These are phyloP conservation scores for Alosa alosa DNA, from an alignment of 2,113 vertebrate species.

Conservation along the genomic window DNA sequence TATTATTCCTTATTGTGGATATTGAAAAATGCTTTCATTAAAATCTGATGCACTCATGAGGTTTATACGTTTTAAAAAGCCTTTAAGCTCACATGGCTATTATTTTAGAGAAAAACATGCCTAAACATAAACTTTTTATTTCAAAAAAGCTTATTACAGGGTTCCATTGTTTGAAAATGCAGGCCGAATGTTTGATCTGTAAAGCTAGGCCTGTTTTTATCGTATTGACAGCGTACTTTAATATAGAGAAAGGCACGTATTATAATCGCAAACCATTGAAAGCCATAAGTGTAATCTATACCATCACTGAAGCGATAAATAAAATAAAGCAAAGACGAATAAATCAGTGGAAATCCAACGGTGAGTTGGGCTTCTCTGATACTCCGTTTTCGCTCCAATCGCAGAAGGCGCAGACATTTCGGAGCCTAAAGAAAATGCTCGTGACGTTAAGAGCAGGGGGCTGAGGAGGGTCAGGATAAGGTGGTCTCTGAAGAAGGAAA, in stretches of 20 bases:
- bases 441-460: slow-evolving; percentile 85
- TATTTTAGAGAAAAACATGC: too few species aligned
- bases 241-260: too few species aligned
- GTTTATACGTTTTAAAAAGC: too few species aligned
- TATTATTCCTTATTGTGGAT: background rate
- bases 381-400: slow-evolving; percentile 72
- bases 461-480: slow-evolving; percentile 69
- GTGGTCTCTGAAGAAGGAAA: slow-evolving; percentile 71
- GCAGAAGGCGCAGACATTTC: slow-evolving; percentile 79
- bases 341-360: slow-evolving; percentile 29
- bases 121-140: background rate
- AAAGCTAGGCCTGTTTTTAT: too few species aligned
- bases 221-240: too few species aligned
- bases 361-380: background rate
- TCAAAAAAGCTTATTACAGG: background rate
- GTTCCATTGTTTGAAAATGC: too few species aligned
- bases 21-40: too few species aligned
- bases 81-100: too few species aligned
- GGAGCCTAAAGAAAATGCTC: slow-evolving; percentile 85
- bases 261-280: background rate
- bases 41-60: too few species aligned
- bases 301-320: background rate
- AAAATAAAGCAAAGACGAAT: background rate
- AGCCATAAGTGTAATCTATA: background rate
- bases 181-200: too few species aligned